phyloP scores from a whole-genome alignment of 1,140 invertebrate genomes.

The Ladona fulva region DNA sequence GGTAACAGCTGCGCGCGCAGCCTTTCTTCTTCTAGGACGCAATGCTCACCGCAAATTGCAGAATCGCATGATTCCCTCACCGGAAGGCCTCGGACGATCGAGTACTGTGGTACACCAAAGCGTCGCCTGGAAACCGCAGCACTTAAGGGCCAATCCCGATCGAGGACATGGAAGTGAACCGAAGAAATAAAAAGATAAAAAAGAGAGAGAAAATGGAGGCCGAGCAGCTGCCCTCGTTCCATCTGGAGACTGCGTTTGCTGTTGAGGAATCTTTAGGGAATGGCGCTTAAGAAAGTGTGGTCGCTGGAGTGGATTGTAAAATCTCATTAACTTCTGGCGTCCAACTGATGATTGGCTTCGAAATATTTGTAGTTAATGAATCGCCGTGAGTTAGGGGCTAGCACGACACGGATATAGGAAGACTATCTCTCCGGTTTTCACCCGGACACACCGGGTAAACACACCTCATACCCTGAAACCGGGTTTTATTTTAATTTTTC shows the following conservation, averaged over 20 bases:
- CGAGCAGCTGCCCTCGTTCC: not conserved
- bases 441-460: too few relatives aligned
- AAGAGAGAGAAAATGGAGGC: not conserved
- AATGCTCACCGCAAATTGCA: not conserved
- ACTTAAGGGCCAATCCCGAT: not conserved
- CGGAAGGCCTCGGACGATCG: constrained; percentile 2
- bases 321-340: too few relatives aligned
- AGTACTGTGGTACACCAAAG: not conserved
- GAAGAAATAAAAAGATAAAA: not conserved
- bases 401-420: too few relatives aligned
- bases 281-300: too few relatives aligned
- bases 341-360: too few relatives aligned
- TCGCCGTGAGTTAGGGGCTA: too few relatives aligned
- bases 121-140: not conserved
- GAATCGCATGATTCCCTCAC: not conserved
- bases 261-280: not conserved
- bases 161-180: not conserved
- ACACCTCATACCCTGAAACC: too few relatives aligned
- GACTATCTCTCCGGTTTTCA: too few relatives aligned
- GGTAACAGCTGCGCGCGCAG: not conserved
- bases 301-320: too few relatives aligned
- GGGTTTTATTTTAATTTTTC: too few relatives aligned
- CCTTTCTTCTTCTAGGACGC: not conserved
- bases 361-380: too few relatives aligned
- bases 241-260: too few relatives aligned